phyloP scores from a whole-genome alignment of 92 coral and sea anemone genomes.

The Parazoanthus swiftii region DNA sequence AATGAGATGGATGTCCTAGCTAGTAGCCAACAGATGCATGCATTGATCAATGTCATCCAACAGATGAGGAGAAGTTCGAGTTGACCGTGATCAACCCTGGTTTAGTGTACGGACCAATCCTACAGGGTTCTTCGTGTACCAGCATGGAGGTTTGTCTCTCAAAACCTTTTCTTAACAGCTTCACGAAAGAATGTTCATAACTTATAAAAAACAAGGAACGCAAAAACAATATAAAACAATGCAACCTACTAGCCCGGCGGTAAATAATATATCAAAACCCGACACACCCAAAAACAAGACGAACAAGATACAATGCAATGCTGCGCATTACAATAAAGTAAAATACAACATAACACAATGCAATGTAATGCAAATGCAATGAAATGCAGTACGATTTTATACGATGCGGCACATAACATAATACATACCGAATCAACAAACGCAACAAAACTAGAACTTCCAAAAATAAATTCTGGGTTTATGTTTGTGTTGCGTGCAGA shows the following conservation, averaged over 20 bases:
- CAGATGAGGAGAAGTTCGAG: conserved; percentile 89
- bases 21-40: background rate
- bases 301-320: no score
- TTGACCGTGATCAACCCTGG: conserved; percentile 84
- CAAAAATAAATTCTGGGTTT: no score
- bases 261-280: no score
- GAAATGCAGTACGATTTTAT: background rate
- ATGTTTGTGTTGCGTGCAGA: conserved; percentile 40
- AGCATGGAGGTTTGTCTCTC: conserved; percentile 88
- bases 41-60: background rate
- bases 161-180: background rate
- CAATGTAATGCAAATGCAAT: background rate
- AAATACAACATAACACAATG: background rate
- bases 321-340: no score
- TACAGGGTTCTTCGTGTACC: conserved; percentile 85
- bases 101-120: conserved; percentile 82
- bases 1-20: no score
- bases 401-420: no score
- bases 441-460: background rate
- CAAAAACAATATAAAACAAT: no score
- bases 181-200: background rate
- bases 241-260: no score
- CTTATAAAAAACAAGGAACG: no score
- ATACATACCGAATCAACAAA: background rate
- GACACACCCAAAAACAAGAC: no score